Conservation (phyloP, 2,113 vertebrate species). For the Muscicapa adusta region DNA sequence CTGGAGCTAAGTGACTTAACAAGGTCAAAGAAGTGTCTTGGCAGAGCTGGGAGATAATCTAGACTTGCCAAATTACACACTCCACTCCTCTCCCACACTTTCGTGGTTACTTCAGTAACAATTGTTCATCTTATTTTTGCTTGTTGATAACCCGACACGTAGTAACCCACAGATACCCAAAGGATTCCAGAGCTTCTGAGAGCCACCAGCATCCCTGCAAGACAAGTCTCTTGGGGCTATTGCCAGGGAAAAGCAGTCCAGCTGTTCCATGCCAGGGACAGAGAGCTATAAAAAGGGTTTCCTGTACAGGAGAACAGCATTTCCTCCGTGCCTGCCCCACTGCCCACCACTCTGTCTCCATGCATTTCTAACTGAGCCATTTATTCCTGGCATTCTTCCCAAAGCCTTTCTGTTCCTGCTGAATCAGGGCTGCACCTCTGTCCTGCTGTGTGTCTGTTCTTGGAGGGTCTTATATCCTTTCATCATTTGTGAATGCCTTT, state of each 20-base stretch:
- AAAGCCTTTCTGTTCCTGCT: not conserved
- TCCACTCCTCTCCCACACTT: not conserved
- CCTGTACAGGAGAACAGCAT: rapidly evolving
- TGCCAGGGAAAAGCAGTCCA: not conserved
- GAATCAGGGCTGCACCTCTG: not conserved
- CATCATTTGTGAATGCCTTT: not conserved
- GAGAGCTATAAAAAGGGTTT: not conserved
- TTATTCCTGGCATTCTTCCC: not conserved
- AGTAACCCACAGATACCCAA: too few relatives aligned
- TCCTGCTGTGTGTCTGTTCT: not conserved
- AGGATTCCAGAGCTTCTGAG: not conserved
- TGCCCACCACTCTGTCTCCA: rapidly evolving
- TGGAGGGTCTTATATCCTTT: not conserved
- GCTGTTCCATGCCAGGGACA: not conserved
- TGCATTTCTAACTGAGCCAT: not conserved
- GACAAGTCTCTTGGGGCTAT: not conserved
- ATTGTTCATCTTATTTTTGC: not conserved
- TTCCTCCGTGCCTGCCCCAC: not conserved
- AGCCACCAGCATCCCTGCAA: not conserved
- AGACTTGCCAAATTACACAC: not conserved
- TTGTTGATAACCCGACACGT: too few relatives aligned
- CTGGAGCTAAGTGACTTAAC: not conserved
- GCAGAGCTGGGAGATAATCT: not conserved
- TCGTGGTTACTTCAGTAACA: not conserved
- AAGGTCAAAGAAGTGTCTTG: not conserved